These are phyloP conservation scores for Tipula helvola DNA, from an alignment of 2,888 invertebrate genomes.

Conservation along the genomic window DNA sequence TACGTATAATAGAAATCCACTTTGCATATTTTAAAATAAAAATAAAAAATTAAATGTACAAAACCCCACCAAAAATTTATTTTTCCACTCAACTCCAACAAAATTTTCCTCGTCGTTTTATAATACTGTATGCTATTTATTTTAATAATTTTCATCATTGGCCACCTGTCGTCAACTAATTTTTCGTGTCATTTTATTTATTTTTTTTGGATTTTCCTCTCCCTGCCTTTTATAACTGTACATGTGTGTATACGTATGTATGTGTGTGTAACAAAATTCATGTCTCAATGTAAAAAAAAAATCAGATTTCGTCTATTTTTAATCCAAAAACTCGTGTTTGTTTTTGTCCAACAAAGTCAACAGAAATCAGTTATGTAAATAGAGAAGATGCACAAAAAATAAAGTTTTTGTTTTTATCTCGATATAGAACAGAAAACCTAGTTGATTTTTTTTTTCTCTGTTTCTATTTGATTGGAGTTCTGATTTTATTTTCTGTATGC, in stretches of 20 bases:
- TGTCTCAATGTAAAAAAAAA: background rate
- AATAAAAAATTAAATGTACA: background rate
- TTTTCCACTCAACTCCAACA: background rate
- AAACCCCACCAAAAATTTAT: background rate
- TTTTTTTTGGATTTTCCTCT: background rate
- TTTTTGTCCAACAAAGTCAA: background rate
- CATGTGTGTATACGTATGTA: background rate
- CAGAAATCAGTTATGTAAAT: background rate
- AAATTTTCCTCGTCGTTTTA: background rate
- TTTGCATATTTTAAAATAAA: background rate
- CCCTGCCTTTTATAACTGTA: background rate
- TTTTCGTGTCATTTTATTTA: background rate
- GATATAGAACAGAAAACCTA: background rate
- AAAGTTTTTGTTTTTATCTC: background rate
- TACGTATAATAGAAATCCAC: background rate
- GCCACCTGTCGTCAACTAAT: slow-evolving; percentile 4
- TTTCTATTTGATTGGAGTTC: background rate
- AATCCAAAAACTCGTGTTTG: background rate
- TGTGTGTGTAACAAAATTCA: background rate
- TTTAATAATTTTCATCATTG: background rate
- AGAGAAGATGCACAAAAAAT: background rate
- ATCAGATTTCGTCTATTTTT: background rate
- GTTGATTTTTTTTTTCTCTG: background rate
- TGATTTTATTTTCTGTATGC: background rate
- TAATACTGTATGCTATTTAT: background rate